These are phyloP conservation scores for Otolemur crassicaudatus DNA, from an alignment of 2,797 vertebrate genomes.

Conservation along the genomic window DNA sequence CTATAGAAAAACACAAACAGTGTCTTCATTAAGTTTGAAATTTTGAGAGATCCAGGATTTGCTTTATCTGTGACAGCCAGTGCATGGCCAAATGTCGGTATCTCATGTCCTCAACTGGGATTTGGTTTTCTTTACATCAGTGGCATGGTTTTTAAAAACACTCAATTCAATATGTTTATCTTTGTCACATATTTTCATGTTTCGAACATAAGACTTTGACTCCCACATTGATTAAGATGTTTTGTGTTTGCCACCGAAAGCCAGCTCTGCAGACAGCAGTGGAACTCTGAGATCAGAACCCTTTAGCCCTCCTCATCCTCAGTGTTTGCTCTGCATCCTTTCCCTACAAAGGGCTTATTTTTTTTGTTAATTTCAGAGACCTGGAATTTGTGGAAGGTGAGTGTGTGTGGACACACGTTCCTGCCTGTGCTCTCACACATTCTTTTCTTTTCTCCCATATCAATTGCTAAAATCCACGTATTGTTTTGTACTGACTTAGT, in stretches of 20 bases:
- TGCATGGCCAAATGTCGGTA: not conserved
- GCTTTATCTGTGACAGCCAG: not conserved
- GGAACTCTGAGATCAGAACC: not conserved
- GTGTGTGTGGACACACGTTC: not conserved
- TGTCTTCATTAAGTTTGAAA: constrained; percentile 50
- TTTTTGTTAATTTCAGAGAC: not conserved
- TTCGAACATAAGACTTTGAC: not conserved
- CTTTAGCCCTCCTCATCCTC: not conserved
- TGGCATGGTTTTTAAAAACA: not conserved
- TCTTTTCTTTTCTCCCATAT: not conserved
- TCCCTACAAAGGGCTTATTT: not conserved
- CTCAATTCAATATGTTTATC: not conserved
- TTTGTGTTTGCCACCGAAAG: not conserved
- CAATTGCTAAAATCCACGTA: not conserved
- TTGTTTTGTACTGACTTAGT: not conserved
- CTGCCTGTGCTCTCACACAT: rapidly evolving
- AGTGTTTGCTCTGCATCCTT: not conserved
- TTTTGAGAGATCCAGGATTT: not conserved
- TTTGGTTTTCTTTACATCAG: not conserved
- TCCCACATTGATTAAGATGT: not conserved
- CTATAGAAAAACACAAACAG: constrained; percentile 17
- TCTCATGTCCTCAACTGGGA: not conserved
- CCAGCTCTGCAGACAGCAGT: not conserved
- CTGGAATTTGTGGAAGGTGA: not conserved
- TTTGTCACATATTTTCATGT: not conserved